These are phyloP conservation scores for Parambassis ranga DNA, from an alignment of 2,797 vertebrate genomes.

Conservation along the genomic window DNA sequence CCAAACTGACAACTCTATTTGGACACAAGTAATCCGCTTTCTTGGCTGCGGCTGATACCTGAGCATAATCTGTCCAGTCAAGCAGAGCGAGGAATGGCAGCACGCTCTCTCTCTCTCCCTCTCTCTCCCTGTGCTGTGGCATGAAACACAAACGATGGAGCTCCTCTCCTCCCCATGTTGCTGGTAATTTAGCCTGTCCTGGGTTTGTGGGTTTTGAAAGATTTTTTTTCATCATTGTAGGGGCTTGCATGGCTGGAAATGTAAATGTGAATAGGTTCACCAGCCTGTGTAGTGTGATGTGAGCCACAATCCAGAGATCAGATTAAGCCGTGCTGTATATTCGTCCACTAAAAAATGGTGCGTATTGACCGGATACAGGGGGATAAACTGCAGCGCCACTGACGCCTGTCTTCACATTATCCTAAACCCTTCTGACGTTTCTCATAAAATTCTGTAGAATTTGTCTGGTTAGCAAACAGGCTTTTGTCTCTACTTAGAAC, in stretches of 20 bases:
- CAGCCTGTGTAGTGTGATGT: slow-evolving; percentile 45
- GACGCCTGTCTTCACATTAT: background rate
- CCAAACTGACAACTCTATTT: slow-evolving; percentile 84
- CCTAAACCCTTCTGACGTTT: background rate
- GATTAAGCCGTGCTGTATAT: slow-evolving; percentile 31
- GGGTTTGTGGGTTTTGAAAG: slow-evolving; percentile 65
- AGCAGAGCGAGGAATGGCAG: slow-evolving; percentile 71
- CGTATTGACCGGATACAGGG: slow-evolving; percentile 7
- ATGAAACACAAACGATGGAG: slow-evolving; percentile 59
- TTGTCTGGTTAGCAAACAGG: background rate
- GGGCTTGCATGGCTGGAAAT: slow-evolving; percentile 55
- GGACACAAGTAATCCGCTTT: slow-evolving; percentile 82
- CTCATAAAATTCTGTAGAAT: background rate
- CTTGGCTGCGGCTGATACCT: slow-evolving; percentile 79
- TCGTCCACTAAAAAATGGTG: slow-evolving; percentile 17
- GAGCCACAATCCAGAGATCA: slow-evolving; percentile 60
- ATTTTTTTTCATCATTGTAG: slow-evolving; percentile 52
- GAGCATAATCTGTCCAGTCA: slow-evolving; percentile 80
- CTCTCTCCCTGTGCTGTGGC: slow-evolving; percentile 39
- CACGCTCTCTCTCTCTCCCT: slow-evolving; percentile 47
- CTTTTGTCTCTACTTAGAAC: slow-evolving; percentile 1
- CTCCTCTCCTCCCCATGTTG: slow-evolving; percentile 53
- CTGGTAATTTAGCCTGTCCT: slow-evolving; percentile 73
- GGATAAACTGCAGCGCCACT: slow-evolving; percentile 15
- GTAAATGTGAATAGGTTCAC: slow-evolving; percentile 55